Base-by-base conservation (phyloP, 1,140 invertebrate species). In the Zaprionus davidi region DNA sequence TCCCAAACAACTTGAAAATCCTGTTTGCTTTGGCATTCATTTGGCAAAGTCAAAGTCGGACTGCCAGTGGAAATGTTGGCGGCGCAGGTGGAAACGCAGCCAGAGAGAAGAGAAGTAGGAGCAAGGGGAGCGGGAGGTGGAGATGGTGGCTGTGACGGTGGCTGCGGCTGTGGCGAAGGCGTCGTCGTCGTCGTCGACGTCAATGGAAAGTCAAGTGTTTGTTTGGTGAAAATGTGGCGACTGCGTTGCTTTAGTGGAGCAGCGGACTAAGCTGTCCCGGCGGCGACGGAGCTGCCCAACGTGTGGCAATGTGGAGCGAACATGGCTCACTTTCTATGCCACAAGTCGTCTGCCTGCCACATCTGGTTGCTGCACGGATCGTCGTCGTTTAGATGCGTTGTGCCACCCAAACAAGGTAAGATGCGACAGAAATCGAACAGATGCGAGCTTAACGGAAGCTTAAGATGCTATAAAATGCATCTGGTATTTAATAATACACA, bases 1-100 rank as follows among this genome's bases (percentile, higher is more conserved):
- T 76, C 70, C 74, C 74, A 76, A 76, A 76, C 78, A 85, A 85
- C 82, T 79, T 66, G 82, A 85, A 85, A 85, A 85, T 85, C 82
- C 82, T 85, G 82, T 84, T 84, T 77, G 58, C 74, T 71, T 53
- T 80, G 53, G 66, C 59, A 75, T 75, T 71, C 64, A 71, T 76
- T 56, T 79, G 68, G 74, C 65, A 72, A 79, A 73, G 68, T 79
- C 78, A 79, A 79, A 71, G 78, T 71, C 60, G 60, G 46, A 26
- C 59, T 28, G n/a, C 20, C n/a, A 34, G 17, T 51, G 46, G 46
- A 20, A 24, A 51, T 46, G 46, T 51, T 22, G 24, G 15, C 24
- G 60, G 24, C 26, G 6, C 17, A 51, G 46, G 46, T 51, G 46
- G 46, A 46, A 46, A 46, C 41, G 15, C 41, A 17, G 9, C 15